Percentiles rank a stretch among this genome's conserved stretches.
Conservation (phyloP, 2,113 vertebrate genomes). For the Chaenocephalus aceratus region DNA sequence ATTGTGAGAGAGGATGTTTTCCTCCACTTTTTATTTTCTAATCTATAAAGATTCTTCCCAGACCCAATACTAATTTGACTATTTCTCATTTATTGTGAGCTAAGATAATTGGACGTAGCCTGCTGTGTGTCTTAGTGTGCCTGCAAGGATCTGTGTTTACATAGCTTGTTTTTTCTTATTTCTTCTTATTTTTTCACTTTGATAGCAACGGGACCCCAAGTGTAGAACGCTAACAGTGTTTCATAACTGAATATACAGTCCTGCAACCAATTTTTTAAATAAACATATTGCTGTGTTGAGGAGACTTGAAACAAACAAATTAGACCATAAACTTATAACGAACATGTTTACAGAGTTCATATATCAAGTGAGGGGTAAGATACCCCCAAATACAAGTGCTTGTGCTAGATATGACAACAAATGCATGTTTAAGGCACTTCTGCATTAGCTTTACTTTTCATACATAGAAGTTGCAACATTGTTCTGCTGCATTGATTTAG, state of each 20-base stretch:
- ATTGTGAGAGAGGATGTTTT: constrained; percentile 65
- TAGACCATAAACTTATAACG: too few relatives aligned
- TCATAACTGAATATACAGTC: constrained; percentile 41
- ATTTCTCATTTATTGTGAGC: constrained; percentile 73
- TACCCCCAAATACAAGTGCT: too few relatives aligned
- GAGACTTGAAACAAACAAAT: too few relatives aligned
- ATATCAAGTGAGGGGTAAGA: too few relatives aligned
- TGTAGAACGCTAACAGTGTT: constrained; percentile 32
- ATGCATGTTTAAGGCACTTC: too few relatives aligned
- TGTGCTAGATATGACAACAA: too few relatives aligned
- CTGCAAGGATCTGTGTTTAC: constrained; percentile 62
- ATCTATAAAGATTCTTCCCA: constrained; percentile 50
- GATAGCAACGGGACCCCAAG: constrained; percentile 41
- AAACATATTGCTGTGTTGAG: too few relatives aligned
- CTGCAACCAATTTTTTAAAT: not conserved
- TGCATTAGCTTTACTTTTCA: too few relatives aligned
- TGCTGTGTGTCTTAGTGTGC: constrained; percentile 64
- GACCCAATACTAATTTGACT: constrained; percentile 68
- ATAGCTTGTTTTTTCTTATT: constrained; percentile 14
- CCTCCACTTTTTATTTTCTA: constrained; percentile 53
- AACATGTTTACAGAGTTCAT: too few relatives aligned
- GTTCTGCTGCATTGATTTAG: too few relatives aligned
- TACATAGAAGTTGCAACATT: too few relatives aligned
- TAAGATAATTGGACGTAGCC: constrained; percentile 74
- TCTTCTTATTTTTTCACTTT: constrained; percentile 29